These are phyloP conservation scores for Cremastobaeus sp. DNA, from an alignment of 2,888 invertebrate species.

Conservation along the genomic window DNA sequence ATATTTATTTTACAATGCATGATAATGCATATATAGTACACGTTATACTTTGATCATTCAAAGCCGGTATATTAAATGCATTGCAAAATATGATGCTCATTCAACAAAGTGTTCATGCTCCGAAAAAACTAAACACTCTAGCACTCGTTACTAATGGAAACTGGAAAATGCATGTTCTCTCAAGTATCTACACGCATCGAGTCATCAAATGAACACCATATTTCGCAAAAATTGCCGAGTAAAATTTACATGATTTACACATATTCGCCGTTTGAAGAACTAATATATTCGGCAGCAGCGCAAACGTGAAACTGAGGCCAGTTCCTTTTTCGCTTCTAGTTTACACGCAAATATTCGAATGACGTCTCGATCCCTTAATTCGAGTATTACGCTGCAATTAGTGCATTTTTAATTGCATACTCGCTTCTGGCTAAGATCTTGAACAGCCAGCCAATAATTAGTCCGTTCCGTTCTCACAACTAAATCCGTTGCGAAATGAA, in stretches of 20 bases:
- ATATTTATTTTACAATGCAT: conserved; percentile 41
- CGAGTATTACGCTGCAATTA: conserved; percentile 3
- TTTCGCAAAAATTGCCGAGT: not conserved
- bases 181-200: conserved; percentile 12
- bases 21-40: conserved; percentile 26
- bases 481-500: conserved; percentile 19
- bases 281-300: no score
- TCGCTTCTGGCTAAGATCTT: conserved; percentile 6
- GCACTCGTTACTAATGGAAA: not conserved
- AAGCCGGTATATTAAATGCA: conserved; percentile 18
- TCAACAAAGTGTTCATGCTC: not conserved
- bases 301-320: no score
- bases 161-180: not conserved
- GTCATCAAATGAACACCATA: conserved; percentile 25
- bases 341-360: conserved; percentile 8
- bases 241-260: conserved; percentile 35
- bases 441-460: conserved; percentile 22
- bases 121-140: not conserved
- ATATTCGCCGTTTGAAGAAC: no score
- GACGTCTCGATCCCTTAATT: conserved; percentile 2
- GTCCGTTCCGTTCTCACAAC: conserved; percentile 1
- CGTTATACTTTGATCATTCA: conserved; percentile 25
- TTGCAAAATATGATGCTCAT: conserved; percentile 28
- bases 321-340: no score
- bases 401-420: not conserved